These are phyloP conservation scores for Eilema depressum DNA, from an alignment of 2,888 invertebrate genomes.

Conservation along the genomic window DNA sequence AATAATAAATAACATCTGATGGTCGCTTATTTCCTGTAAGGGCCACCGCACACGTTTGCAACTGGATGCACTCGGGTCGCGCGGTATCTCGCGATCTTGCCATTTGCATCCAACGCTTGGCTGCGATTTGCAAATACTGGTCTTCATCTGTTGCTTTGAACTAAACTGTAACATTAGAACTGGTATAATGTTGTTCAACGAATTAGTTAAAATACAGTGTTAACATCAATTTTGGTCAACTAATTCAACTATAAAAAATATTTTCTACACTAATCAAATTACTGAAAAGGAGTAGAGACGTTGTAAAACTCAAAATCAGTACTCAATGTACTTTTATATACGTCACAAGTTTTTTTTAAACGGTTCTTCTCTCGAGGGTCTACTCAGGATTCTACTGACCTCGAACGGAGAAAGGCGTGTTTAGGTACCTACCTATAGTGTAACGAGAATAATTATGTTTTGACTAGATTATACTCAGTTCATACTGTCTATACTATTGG, in stretches of 20 bases:
- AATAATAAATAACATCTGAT: slow-evolving; percentile 63
- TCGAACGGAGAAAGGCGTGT: not conserved
- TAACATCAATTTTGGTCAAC: not conserved
- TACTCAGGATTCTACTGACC: not conserved
- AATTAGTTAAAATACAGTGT: not conserved
- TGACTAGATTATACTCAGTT: too few relatives aligned
- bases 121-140: slow-evolving; percentile 54
- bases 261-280: not conserved
- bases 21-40: slow-evolving; percentile 61
- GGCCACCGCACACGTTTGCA: slow-evolving; percentile 73
- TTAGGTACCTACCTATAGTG: too few relatives aligned
- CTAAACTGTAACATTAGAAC: slow-evolving; percentile 15
- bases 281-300: not conserved
- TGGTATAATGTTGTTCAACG: not conserved
- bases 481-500: not conserved
- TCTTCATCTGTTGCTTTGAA: slow-evolving; percentile 26
- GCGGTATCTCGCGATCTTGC: slow-evolving; percentile 70
- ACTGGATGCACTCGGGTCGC: slow-evolving; percentile 65
- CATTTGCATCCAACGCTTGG: slow-evolving; percentile 76
- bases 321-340: too few relatives aligned
- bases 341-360: too few relatives aligned
- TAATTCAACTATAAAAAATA: not conserved
- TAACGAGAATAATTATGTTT: too few relatives aligned
- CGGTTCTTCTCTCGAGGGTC: too few relatives aligned
- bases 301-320: not conserved